These are phyloP conservation scores for Orchestia grillus DNA, from an alignment of 1,140 invertebrate species.

Conservation along the genomic window DNA sequence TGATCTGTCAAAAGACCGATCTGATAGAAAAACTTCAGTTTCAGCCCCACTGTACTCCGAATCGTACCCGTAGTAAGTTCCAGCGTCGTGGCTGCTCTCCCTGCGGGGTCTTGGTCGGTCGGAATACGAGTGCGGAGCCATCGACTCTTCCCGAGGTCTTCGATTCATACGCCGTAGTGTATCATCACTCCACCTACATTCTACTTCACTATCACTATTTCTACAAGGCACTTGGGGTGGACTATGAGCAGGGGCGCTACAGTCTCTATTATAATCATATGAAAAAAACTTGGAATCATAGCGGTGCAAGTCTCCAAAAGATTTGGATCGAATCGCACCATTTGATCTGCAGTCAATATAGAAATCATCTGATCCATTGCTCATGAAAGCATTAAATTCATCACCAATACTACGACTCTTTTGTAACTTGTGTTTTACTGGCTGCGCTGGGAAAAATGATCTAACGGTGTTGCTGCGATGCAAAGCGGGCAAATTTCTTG, in stretches of 20 bases:
- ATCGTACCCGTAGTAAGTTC: slow-evolving; percentile 68
- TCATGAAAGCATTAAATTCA: slow-evolving; percentile 38
- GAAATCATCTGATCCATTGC: slow-evolving; percentile 40
- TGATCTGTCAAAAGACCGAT: slow-evolving; percentile 64
- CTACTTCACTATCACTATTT: slow-evolving; percentile 54
- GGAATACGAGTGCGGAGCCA: not conserved
- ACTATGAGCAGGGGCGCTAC: slow-evolving; percentile 43
- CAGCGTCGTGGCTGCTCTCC: slow-evolving; percentile 63
- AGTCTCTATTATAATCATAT: not conserved
- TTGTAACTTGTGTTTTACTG: slow-evolving; percentile 33
- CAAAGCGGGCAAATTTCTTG: slow-evolving; percentile 29
- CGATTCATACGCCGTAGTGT: not conserved
- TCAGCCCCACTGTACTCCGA: slow-evolving; percentile 68
- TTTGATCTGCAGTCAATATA: not conserved
- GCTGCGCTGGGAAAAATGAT: slow-evolving; percentile 35
- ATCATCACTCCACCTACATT: slow-evolving; percentile 43
- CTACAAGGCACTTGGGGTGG: slow-evolving; percentile 55
- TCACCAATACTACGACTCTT: slow-evolving; percentile 49
- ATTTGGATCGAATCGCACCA: slow-evolving; percentile 24
- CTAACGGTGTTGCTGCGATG: slow-evolving; percentile 47
- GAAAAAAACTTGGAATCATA: slow-evolving; percentile 15
- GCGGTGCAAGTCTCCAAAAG: slow-evolving; percentile 37
- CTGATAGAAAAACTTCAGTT: slow-evolving; percentile 67
- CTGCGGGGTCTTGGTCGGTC: slow-evolving; percentile 58
- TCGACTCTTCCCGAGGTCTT: not conserved